Evolutionary conservation across 2,113 vertebrate species (phyloP), one percentile per base, ranked within the genome.

Genomic region (Bubo scandiacus): DNA sequence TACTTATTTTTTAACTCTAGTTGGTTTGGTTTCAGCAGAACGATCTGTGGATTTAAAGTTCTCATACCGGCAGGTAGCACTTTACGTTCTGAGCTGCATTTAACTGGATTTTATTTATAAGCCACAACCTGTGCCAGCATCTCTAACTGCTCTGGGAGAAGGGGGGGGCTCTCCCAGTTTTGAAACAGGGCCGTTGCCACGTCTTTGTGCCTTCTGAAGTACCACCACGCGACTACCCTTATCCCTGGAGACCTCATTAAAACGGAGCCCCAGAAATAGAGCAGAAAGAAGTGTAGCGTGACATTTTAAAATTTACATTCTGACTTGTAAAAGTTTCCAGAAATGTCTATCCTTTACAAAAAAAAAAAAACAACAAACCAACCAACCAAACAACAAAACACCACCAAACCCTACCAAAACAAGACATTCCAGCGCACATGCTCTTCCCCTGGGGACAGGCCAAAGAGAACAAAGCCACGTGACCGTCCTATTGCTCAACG

Each of bases 381-480:
- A 62, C 23, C 38, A 38, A 38, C 38, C 38, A 38, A 36, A 63
- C 59, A 72, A 85, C 54, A 55, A 57, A 51, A 14, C 63, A 51
- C 42, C 73, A 68, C 30, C 81, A 66, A 94, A 71, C 40, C 86
- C 65, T 87, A 83, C 95, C 95, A 91, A 96, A 95, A 93, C 94
- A 92, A 91, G 88, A 49, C 91, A 90, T 90, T 93, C 90, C 93
- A 90, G 86, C 0, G 58, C 96, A 81, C 95, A 81, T 17, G 61
- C 90, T 95, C 82, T 93, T 54, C 92, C 86, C 80, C 86, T 70
- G 88, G 96, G 94, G 95, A 77, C 71, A 70, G 88, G 95, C 88
- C 96, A 96, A 63, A 70, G 92, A 77, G 94, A 96, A 92, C 86
- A 65, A n/a, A 21, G 81, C 49, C 95, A 95, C 83, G 94, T 96